phyloP scores from a whole-genome alignment of 2,113 vertebrate species.

The Pantherophis guttatus region DNA sequence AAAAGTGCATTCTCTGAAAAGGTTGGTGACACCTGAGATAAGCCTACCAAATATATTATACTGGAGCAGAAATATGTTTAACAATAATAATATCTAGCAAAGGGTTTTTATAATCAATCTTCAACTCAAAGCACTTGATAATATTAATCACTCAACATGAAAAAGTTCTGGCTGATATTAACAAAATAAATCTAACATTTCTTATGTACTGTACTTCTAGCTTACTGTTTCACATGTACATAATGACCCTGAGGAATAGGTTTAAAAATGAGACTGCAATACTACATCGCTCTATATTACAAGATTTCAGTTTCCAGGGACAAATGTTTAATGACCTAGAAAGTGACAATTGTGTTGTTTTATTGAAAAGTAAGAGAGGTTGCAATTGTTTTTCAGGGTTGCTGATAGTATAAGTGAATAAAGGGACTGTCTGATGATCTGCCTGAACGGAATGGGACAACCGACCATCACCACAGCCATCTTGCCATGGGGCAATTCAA shows the following conservation, averaged over 20 bases:
- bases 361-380: not conserved
- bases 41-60: not conserved
- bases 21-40: not conserved
- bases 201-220: not conserved
- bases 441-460: not conserved
- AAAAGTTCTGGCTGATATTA: not conserved
- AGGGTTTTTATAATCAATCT: not conserved
- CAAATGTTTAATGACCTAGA: not conserved
- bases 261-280: not conserved
- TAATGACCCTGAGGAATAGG: not conserved
- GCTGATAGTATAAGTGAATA: not conserved
- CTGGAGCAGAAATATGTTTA: not conserved
- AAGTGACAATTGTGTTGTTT: not conserved
- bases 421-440: not conserved
- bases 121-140: not conserved
- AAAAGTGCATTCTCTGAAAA: not conserved
- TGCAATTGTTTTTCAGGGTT: not conserved
- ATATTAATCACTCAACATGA: not conserved
- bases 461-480: not conserved
- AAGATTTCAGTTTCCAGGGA: not conserved
- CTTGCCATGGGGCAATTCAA: not conserved
- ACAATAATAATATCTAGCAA: not conserved
- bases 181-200: not conserved
- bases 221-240: not conserved
- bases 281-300: not conserved